A percentile compares a stretch with the other conserved stretches of the same genome.
Conservation (phyloP, 2,797 vertebrate species). For the Oryzias dopingdopingensis region DNA sequence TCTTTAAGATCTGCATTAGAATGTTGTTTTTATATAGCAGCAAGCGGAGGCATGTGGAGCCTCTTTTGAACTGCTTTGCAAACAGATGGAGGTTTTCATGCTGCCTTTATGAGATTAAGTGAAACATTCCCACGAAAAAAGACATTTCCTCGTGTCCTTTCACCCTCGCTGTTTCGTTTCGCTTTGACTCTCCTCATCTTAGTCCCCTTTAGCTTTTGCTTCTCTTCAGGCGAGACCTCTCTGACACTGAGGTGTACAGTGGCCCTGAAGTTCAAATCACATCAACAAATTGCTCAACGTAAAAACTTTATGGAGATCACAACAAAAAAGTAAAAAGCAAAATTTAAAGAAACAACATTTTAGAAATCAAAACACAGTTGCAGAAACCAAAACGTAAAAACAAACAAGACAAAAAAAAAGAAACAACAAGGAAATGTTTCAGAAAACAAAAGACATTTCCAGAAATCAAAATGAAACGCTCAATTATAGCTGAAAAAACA, state of each 20-base stretch:
- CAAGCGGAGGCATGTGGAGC: conserved; percentile 77
- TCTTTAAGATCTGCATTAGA: conserved; percentile 71
- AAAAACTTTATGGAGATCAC: too few species aligned
- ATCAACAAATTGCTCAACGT: too few species aligned
- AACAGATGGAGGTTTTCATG: conserved; percentile 74
- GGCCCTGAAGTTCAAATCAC: too few species aligned
- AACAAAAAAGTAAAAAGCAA: too few species aligned
- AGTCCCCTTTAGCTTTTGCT: conserved; percentile 11
- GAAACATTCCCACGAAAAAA: conserved; percentile 75
- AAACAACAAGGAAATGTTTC: too few species aligned
- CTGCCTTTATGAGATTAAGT: conserved; percentile 79
- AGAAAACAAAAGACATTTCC: too few species aligned
- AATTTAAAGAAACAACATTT: too few species aligned
- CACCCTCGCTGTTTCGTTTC: conserved; percentile 26
- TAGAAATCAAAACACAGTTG: too few species aligned
- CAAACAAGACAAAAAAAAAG: too few species aligned
- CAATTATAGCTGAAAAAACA: too few species aligned
- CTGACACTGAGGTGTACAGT: conserved; percentile 27
- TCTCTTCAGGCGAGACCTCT: conserved; percentile 48
- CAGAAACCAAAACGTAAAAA: too few species aligned
- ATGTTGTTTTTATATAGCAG: conserved; percentile 75
- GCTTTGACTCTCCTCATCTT: conserved; percentile 14
- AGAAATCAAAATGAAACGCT: too few species aligned
- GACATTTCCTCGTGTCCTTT: conserved; percentile 58
- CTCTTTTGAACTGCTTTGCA: conserved; percentile 72